phyloP scores from a whole-genome alignment of 2,888 invertebrate genomes.

The Drosophila limbata region DNA sequence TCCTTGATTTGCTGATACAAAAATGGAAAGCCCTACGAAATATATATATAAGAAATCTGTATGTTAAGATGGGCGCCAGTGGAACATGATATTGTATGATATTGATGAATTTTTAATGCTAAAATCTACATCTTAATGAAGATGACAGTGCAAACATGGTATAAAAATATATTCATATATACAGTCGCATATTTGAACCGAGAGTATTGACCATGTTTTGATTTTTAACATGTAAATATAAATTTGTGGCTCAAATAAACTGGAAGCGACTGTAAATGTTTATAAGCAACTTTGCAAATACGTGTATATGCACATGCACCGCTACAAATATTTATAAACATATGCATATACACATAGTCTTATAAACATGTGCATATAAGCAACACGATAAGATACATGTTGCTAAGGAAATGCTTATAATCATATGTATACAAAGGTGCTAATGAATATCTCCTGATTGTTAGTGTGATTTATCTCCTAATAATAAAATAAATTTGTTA shows the following conservation, averaged over 20 bases:
- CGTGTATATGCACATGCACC: not conserved
- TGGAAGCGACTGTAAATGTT: not conserved
- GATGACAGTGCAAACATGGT: not conserved
- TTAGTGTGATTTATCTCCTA: not conserved
- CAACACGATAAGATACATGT: not conserved
- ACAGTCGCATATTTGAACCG: too few species aligned
- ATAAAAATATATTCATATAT: too few species aligned
- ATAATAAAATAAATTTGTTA: too few species aligned
- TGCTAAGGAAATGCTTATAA: not conserved
- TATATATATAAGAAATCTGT: conserved; percentile 5
- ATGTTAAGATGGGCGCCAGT: not conserved
- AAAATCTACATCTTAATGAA: not conserved
- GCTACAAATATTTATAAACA: not conserved
- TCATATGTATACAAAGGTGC: not conserved
- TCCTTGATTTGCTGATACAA: conserved; percentile 97
- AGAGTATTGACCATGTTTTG: too few species aligned
- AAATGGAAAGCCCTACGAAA: conserved; percentile 93
- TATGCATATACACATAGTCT: too few species aligned
- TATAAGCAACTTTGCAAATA: not conserved
- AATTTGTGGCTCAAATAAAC: not conserved
- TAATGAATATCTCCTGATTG: not conserved
- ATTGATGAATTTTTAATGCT: not conserved
- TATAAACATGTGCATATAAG: not conserved
- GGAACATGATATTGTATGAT: not conserved
- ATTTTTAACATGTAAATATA: too few species aligned